Conservation (phyloP, 1,140 invertebrate genomes). For the Solenopsis fugax region DNA sequence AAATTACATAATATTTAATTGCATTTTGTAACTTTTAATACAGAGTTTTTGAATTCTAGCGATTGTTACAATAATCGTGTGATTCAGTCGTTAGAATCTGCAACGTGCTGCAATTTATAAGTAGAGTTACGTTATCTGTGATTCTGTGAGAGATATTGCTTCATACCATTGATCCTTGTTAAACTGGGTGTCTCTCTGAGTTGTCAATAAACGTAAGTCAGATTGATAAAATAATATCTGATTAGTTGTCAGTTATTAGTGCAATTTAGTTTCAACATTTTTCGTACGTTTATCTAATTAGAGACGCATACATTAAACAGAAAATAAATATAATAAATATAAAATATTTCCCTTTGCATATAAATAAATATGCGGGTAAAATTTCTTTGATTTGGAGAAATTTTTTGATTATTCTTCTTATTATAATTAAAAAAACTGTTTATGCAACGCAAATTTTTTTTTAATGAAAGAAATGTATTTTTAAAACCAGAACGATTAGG, state of each 20-base stretch:
- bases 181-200: background rate
- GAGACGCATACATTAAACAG: background rate
- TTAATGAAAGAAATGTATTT: too few relatives aligned
- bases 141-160: conserved; percentile 22
- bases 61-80: background rate
- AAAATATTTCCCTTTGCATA: background rate
- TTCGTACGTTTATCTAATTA: background rate
- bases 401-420: too few relatives aligned
- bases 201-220: conserved; percentile 27
- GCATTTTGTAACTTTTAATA: background rate
- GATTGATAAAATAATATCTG: conserved; percentile 13
- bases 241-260: background rate
- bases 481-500: too few relatives aligned
- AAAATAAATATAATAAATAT: background rate
- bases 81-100: background rate
- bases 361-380: background rate
- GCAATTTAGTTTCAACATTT: conserved; percentile 13
- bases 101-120: background rate
- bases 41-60: background rate
- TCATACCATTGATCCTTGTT: background rate
- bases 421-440: too few relatives aligned
- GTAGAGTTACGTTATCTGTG: conserved; percentile 17
- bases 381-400: too few relatives aligned
- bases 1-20: background rate
- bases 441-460: too few relatives aligned